Conservation (phyloP, 2,888 invertebrate genomes). For the Mylabris sibirica region DNA sequence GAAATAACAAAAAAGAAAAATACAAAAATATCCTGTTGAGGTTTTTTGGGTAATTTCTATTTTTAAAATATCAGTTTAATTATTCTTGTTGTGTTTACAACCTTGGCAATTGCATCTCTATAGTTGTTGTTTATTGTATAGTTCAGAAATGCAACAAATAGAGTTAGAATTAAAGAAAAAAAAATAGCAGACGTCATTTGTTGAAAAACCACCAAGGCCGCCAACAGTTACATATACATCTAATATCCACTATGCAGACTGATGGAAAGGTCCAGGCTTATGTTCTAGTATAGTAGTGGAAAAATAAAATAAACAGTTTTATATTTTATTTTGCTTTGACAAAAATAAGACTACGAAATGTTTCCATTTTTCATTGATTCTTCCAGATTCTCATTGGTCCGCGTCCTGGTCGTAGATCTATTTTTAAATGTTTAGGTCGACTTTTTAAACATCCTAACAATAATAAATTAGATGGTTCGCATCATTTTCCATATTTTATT, state of each 20-base stretch:
- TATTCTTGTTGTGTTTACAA: background rate
- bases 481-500: too few relatives aligned
- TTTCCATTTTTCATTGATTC: background rate
- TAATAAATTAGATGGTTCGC: too few relatives aligned
- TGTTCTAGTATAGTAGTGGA: background rate
- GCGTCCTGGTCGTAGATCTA: too few relatives aligned
- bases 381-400: background rate
- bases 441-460: too few relatives aligned
- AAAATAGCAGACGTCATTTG: background rate
- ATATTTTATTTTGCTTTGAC: background rate
- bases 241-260: background rate
- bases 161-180: background rate
- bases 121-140: background rate
- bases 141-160: background rate
- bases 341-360: background rate
- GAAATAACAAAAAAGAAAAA: too few relatives aligned
- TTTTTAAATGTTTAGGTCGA: too few relatives aligned
- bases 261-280: constrained; percentile 12
- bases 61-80: background rate
- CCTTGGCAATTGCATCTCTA: background rate
- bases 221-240: background rate
- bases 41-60: background rate
- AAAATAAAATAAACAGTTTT: background rate
- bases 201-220: constrained; percentile 9
- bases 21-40: too few relatives aligned